Base-by-base conservation (phyloP, 2,797 vertebrate genomes). In the Poecilia velifera region DNA sequence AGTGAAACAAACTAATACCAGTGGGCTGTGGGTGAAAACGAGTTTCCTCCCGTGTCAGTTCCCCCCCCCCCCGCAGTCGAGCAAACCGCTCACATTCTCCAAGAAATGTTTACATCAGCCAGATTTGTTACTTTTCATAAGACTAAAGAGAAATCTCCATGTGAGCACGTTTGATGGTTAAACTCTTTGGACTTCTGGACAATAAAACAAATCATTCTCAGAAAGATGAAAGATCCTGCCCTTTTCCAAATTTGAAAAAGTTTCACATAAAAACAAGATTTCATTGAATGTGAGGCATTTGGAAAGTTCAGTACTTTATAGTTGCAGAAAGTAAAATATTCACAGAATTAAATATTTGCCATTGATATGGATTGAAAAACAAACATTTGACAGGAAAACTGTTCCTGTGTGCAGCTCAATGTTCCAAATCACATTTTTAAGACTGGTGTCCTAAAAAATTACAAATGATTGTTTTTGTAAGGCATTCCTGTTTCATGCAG, bases 21-120 rank as follows among this genome's bases (percentile, higher is more conserved):
- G 84, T 87, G 80, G 81, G 88, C 75, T 73, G 83, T 3, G 41
- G 79, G 31, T 80, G 82, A 82, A 84, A 88, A 66, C 79, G 74
- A 78, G n/a, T n/a, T 84, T 86, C 66, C 57, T 39, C 12, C 72
- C 68, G 77, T 73, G 72, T 13, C 10, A 76, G 76, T 4, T 34
- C 34, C 34, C 34, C 34, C 34, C 70, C 28, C 72, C 73, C 64
- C n/a, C n/a, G n/a, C 41, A 46, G 64, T 57, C n/a, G 22, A 59
- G 3, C 8, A 25, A 28, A 71, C 66, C 87, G 76, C 83, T 76
- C 80, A 85, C 80, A 1, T 43, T 4, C 76, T 10, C 41, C 45
- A 74, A 0, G 47, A 34, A 73, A 51, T 13, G 31, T 39, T 53
- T 39, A n/a, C 36, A 53, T 66, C 14, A 20, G 62, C 20, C 13